Conservation (phyloP, 2,113 vertebrate species). For the Lepisosteus oculatus region DNA sequence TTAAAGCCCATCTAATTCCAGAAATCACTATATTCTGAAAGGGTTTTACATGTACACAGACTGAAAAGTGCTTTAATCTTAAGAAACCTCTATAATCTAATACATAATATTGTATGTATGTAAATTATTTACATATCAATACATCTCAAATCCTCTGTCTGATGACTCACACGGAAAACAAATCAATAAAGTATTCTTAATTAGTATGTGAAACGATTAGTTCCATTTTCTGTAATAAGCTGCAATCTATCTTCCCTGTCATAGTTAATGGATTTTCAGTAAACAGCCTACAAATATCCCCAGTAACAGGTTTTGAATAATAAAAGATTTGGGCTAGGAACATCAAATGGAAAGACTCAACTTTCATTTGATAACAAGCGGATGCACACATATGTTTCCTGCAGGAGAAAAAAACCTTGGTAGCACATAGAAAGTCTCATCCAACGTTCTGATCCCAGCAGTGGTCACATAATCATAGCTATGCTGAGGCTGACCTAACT, state of each 20-base stretch:
- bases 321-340: constrained; percentile 1
- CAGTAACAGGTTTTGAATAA: constrained; percentile 51
- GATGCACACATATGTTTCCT: not conserved
- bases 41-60: too few relatives aligned
- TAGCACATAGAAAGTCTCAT: not conserved
- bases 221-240: constrained; percentile 53
- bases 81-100: too few relatives aligned
- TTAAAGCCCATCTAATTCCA: too few relatives aligned
- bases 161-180: too few relatives aligned
- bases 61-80: too few relatives aligned
- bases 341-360: not conserved
- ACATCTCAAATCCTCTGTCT: too few relatives aligned
- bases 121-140: too few relatives aligned
- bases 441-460: too few relatives aligned
- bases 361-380: not conserved
- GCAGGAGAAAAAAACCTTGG: not conserved
- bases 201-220: constrained; percentile 50
- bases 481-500: too few relatives aligned
- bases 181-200: constrained; percentile 51
- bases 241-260: constrained; percentile 58
- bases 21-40: too few relatives aligned
- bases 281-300: constrained; percentile 46
- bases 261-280: constrained; percentile 61
- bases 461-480: too few relatives aligned
- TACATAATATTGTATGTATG: too few relatives aligned